phyloP scores from a whole-genome alignment of 2,113 vertebrate species.

The Microcebus lehilahytsara region DNA sequence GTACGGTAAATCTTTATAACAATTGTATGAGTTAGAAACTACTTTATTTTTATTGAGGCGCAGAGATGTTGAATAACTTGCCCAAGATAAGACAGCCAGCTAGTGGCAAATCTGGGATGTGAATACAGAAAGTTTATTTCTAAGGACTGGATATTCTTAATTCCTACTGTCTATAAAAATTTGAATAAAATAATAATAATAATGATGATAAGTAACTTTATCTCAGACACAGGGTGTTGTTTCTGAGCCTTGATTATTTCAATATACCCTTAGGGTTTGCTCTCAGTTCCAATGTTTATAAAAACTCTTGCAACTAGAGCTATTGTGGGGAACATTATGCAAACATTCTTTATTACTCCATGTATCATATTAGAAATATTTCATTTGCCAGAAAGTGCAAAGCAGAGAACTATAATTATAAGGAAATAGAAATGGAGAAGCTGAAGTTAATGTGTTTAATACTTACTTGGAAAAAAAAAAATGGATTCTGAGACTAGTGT shows the following conservation, averaged over 20 bases:
- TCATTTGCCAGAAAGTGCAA: conserved; percentile 23
- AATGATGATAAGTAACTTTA: neutral
- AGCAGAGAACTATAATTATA: conserved; percentile 27
- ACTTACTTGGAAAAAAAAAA: neutral
- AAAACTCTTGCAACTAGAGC: neutral
- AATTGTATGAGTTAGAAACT: neutral
- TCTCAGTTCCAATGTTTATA: conserved; percentile 14
- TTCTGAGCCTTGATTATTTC: neutral
- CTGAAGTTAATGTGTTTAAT: neutral
- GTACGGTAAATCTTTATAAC: neutral
- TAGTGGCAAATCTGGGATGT: neutral
- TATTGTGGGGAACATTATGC: neutral
- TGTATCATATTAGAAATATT: conserved; percentile 48
- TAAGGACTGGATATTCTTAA: neutral
- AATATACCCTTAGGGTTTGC: neutral
- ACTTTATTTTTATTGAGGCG: neutral
- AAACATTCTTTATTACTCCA: neutral
- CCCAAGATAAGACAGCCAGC: neutral
- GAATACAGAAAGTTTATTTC: neutral
- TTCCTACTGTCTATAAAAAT: neutral
- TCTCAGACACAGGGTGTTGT: neutral
- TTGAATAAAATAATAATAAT: neutral
- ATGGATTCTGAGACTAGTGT: neutral
- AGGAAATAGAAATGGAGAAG: conserved; percentile 21
- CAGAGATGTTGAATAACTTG: neutral